phyloP scores from a whole-genome alignment of 2,113 vertebrate species.

The Anoura caudifer region DNA sequence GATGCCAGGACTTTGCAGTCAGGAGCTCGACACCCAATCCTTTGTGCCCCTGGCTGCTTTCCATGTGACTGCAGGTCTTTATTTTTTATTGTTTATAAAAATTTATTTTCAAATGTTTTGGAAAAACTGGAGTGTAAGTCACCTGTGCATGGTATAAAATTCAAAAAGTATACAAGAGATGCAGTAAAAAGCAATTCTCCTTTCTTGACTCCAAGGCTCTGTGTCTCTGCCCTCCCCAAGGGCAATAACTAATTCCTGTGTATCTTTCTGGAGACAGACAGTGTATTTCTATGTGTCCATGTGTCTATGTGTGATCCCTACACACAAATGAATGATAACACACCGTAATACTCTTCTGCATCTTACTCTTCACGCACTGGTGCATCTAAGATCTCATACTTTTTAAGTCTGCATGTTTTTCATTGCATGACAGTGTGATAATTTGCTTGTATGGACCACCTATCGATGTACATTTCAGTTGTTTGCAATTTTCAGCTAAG shows the following conservation, averaged over 20 bases:
- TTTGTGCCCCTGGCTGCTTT: neutral
- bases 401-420: neutral
- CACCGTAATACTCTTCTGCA: neutral
- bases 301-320: neutral
- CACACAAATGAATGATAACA: neutral
- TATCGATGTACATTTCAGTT: neutral
- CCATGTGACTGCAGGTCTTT: neutral
- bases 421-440: neutral
- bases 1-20: too few species aligned
- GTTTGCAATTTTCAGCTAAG: neutral
- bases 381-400: fast-evolving
- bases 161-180: neutral
- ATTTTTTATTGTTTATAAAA: neutral
- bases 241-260: neutral
- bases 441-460: neutral
- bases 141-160: neutral
- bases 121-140: neutral
- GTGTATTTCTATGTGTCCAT: too few species aligned
- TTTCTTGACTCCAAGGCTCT: neutral
- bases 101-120: neutral
- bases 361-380: neutral
- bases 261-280: neutral
- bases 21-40: neutral
- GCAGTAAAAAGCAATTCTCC: neutral
- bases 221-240: neutral